Evolutionary conservation across 2,113 vertebrate genomes (phyloP).

Genomic region (Sitta europaea): DNA sequence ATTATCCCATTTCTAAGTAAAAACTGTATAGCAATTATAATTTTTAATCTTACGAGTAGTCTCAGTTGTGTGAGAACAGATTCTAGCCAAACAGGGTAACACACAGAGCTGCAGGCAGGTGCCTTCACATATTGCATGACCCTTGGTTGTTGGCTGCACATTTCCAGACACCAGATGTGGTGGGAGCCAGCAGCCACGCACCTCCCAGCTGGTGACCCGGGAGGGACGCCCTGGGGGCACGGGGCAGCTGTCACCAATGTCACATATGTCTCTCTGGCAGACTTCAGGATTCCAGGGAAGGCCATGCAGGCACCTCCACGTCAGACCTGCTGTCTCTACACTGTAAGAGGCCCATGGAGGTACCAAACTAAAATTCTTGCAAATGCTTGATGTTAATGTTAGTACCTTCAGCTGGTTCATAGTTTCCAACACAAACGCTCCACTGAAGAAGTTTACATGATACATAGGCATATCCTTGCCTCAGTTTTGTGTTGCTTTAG

Average conservation of each 20-base stretch:
- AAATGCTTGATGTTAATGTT: neutral
- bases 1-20: neutral
- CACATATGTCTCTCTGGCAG: neutral
- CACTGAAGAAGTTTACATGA: neutral
- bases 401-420: neutral
- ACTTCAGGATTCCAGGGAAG: neutral
- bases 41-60: neutral
- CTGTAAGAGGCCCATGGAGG: rapidly evolving
- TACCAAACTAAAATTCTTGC: neutral
- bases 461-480: neutral
- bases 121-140: neutral
- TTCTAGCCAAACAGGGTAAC: neutral
- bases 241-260: rapidly evolving
- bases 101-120: rapidly evolving
- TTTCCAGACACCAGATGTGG: neutral
- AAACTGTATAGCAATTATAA: neutral
- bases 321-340: neutral
- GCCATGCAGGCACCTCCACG: neutral
- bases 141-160: neutral
- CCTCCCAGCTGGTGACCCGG: rapidly evolving
- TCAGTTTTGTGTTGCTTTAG: neutral
- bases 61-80: neutral
- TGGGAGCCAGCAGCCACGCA: rapidly evolving
- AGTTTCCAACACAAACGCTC: neutral
- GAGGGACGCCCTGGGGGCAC: neutral